These are phyloP conservation scores for Eilema caniola DNA, from an alignment of 2,888 invertebrate genomes.

Conservation along the genomic window DNA sequence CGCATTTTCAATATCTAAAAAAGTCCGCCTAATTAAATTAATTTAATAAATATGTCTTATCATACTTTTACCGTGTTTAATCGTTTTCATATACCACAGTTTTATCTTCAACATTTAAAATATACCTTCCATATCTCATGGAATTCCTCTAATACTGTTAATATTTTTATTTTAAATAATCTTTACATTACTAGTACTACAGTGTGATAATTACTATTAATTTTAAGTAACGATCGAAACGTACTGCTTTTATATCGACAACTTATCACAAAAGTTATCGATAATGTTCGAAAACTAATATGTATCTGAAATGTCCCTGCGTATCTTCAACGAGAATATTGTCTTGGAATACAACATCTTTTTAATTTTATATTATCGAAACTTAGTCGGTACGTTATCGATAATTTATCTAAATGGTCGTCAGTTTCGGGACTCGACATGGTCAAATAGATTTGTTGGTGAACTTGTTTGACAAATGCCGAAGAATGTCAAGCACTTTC, in stretches of 20 bases:
- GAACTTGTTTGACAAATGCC: slow-evolving; percentile 46
- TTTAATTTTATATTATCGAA: slow-evolving; percentile 13
- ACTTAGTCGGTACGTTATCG: slow-evolving; percentile 1
- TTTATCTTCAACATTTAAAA: slow-evolving; percentile 4
- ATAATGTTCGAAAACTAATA: slow-evolving; percentile 1
- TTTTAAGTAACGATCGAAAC: not conserved
- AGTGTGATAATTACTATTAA: slow-evolving; percentile 8
- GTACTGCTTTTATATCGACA: not conserved
- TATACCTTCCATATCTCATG: not conserved
- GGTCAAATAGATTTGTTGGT: slow-evolving; percentile 42
- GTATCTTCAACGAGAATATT: slow-evolving; percentile 8
- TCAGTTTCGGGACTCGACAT: slow-evolving; percentile 23
- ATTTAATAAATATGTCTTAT: not conserved
- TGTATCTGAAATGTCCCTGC: not conserved
- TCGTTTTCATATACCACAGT: not conserved
- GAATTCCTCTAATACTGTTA: not conserved
- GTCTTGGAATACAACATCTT: slow-evolving; percentile 9
- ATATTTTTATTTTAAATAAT: not conserved
- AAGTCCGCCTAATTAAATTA: not conserved
- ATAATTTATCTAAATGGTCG: slow-evolving; percentile 7
- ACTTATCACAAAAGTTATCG: slow-evolving; percentile 8
- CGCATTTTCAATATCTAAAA: not conserved
- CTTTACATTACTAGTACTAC: not conserved
- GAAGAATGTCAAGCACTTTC: slow-evolving; percentile 37
- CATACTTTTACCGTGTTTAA: not conserved